Percentiles rank a stretch among this genome's conserved stretches.
Conservation (phyloP, 2,113 vertebrate species). For the Hippocampus zosterae region DNA sequence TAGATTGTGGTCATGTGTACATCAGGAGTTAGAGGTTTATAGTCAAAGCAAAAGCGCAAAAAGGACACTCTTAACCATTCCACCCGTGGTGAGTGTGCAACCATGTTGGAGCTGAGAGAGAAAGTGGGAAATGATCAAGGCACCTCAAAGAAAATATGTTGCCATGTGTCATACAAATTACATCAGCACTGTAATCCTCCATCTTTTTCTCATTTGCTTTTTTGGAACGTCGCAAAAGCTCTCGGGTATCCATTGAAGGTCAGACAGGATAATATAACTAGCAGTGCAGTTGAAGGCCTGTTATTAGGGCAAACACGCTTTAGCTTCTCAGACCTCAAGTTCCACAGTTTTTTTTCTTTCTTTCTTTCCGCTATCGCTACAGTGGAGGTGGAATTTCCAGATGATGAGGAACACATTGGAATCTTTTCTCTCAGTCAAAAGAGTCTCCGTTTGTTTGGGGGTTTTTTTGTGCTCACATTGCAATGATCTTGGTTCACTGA, state of each 20-base stretch:
- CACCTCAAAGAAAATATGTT: slow-evolving; percentile 1
- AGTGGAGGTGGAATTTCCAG: slow-evolving; percentile 15
- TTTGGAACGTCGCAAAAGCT: not conserved
- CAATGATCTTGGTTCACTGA: not conserved
- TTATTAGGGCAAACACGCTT: slow-evolving; percentile 15
- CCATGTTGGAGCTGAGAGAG: slow-evolving; percentile 25
- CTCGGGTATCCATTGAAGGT: slow-evolving; percentile 14
- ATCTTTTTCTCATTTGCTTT: slow-evolving; percentile 19
- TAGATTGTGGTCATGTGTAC: not conserved
- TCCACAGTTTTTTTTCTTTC: slow-evolving; percentile 2
- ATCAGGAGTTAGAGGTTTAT: slow-evolving; percentile 39
- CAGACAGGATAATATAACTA: slow-evolving; percentile 17
- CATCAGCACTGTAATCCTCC: slow-evolving; percentile 18
- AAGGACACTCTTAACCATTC: not conserved
- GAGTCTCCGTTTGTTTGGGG: not conserved
- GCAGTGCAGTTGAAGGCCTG: slow-evolving; percentile 12
- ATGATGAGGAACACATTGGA: not conserved
- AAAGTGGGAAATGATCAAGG: slow-evolving; percentile 48
- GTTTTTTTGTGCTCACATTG: not conserved
- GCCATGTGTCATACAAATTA: slow-evolving; percentile 33
- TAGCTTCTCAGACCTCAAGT: slow-evolving; percentile 6
- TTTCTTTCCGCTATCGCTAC: not conserved
- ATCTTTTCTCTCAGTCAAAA: not conserved
- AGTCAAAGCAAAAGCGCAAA: slow-evolving; percentile 47
- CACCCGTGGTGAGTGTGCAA: slow-evolving; percentile 13